phyloP scores from a whole-genome alignment of 1,140 invertebrate species.

The Aphis gossypii region DNA sequence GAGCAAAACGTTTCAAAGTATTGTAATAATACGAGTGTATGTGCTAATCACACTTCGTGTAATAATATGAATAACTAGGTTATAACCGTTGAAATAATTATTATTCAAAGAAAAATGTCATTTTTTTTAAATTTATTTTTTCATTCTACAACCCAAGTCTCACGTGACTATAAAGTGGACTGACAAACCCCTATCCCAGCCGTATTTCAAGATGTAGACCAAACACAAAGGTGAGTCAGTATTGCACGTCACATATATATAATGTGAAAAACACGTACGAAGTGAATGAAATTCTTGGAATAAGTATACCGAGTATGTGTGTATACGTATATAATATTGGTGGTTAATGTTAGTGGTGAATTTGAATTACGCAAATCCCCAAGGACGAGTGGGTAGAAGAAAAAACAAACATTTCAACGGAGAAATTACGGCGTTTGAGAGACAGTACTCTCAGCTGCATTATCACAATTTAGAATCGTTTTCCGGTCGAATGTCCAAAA shows the following conservation, averaged over 20 bases:
- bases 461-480: slow-evolving; percentile 3
- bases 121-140: slow-evolving; percentile 6
- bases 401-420: neutral
- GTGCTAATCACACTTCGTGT: neutral
- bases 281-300: slow-evolving; percentile 31
- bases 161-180: neutral
- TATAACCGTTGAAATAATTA: slow-evolving; percentile 1
- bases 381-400: neutral
- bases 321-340: neutral
- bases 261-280: neutral
- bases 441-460: slow-evolving; percentile 23
- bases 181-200: neutral
- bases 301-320: neutral
- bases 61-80: neutral
- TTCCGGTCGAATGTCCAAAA: slow-evolving; percentile 7
- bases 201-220: neutral
- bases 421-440: slow-evolving; percentile 31
- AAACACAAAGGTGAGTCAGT: neutral
- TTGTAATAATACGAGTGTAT: neutral
- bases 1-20: neutral
- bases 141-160: neutral
- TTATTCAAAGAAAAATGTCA: neutral
- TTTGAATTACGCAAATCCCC: slow-evolving; percentile 39
- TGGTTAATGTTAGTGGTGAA: slow-evolving; percentile 14
- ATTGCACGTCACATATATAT: neutral